Base-by-base conservation (phyloP, 2,888 invertebrate species). In the Hetaerina titia region DNA sequence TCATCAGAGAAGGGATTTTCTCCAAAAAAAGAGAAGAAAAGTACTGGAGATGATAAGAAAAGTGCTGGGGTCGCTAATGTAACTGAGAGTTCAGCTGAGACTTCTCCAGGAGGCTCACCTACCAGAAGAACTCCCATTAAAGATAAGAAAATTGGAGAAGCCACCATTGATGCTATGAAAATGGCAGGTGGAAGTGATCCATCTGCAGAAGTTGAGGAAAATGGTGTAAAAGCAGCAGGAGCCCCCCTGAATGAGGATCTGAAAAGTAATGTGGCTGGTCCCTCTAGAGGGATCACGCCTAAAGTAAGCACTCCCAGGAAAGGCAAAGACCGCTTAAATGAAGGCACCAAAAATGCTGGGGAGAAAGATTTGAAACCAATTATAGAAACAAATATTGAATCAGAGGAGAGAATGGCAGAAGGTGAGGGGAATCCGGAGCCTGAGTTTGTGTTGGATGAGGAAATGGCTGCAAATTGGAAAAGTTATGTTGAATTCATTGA, bases 401-500 rank as follows among this genome's bases (percentile, higher is more conserved):
- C 69, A 90, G 90, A 92, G 94, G 95, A 90, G n/a, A 45, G 45
- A 31, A 94, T 58, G 25, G 45, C 17, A 88, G 63, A 63, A 95
- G 89, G 94, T 45, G 69, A 56, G 9, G 56, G 45, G 11, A n/a
- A 56, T n/a, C 69, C 69, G 57, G 69, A 92, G 69, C 89, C 95
- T 95, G 90, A 95, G 94, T 95, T 63, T 81, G 64, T 88, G 94
- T 22, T 95, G 87, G 60, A 97, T 97, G 96, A 96, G 31, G 96
- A 96, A 96, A 25, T 45, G 22, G 81, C 81, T 15, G 89, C 56
- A 96, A 97, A 97, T 95, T 98, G 98, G 98, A 96, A 97, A 92
- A 97, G 97, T 0, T 98, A 98, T 96, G 97, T 98, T 81, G 96
- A 97, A 95, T 97, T 98, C 96, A 97, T 98, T 0, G 98, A 98